Conservation (phyloP, 2,888 invertebrate species). For the Hesperia comma region DNA sequence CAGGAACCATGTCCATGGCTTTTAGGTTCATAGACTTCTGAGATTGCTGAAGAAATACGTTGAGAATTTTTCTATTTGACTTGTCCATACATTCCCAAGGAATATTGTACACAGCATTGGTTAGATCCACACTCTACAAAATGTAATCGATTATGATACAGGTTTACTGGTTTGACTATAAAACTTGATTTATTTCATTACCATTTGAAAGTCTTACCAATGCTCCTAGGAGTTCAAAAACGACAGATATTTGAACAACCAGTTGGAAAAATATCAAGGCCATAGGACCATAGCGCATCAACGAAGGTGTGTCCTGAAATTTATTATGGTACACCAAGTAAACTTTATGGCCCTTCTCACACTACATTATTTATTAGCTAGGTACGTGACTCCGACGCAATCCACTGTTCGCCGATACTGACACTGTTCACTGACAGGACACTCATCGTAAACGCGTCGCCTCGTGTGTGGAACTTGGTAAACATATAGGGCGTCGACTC, state of each 20-base stretch:
- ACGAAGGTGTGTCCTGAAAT: conserved; percentile 42
- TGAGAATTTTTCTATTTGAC: conserved; percentile 41
- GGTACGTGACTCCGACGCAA: too few relatives aligned
- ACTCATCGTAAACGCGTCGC: too few relatives aligned
- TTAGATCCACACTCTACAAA: conserved; percentile 36
- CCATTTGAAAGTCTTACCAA: conserved; percentile 36
- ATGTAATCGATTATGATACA: neutral
- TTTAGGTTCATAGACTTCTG: conserved; percentile 47
- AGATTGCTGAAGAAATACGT: conserved; percentile 45
- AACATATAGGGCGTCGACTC: too few relatives aligned
- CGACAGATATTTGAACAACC: conserved; percentile 47
- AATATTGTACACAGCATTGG: conserved; percentile 39
- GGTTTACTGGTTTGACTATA: too few relatives aligned
- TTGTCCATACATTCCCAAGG: conserved; percentile 52
- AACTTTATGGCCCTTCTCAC: too few relatives aligned
- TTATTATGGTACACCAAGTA: neutral
- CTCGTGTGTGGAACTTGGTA: too few relatives aligned
- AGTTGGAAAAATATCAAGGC: conserved; percentile 47
- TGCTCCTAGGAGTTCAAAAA: conserved; percentile 48
- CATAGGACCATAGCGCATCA: conserved; percentile 42
- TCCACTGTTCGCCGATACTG: too few relatives aligned
- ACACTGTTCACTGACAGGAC: too few relatives aligned
- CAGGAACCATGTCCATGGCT: conserved; percentile 46
- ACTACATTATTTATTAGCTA: too few relatives aligned
- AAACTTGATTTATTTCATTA: neutral